Conservation (phyloP, 2,113 vertebrate genomes). For the Empidonax alnorum region DNA sequence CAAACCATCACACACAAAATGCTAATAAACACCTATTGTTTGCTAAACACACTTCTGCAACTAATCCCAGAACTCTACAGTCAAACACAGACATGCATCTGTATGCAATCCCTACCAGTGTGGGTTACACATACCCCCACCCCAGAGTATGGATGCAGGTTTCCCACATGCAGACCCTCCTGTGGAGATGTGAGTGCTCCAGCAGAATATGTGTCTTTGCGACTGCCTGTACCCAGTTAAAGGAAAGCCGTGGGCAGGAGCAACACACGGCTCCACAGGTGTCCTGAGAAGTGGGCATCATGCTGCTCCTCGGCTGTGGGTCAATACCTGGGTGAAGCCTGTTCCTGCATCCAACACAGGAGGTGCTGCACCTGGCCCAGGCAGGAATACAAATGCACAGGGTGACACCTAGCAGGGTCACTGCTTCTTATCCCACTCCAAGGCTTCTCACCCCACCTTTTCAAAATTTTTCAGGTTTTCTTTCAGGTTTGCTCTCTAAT, state of each 20-base stretch:
- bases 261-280: rapidly evolving
- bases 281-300: not conserved
- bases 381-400: not conserved
- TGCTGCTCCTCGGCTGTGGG: not conserved
- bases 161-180: not conserved
- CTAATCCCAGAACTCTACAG: not conserved
- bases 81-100: rapidly evolving
- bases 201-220: rapidly evolving
- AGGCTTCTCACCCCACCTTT: not conserved
- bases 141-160: not conserved
- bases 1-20: not conserved
- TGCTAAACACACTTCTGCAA: not conserved
- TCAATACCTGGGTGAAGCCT: not conserved
- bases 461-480: not conserved
- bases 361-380: not conserved
- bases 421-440: not conserved
- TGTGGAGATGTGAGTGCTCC: not conserved
- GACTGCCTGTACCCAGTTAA: not conserved
- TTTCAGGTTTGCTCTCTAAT: not conserved
- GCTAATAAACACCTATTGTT: not conserved
- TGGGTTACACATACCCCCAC: rapidly evolving
- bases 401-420: not conserved
- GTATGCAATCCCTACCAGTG: not conserved
- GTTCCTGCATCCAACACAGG: not conserved
- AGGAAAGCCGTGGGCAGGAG: not conserved